A percentile compares a stretch with the other conserved stretches of the same genome.
These are phyloP conservation scores for Dendronephthya gigantea DNA, from an alignment of 64 coral and sea anemone genomes.

Conservation along the genomic window DNA sequence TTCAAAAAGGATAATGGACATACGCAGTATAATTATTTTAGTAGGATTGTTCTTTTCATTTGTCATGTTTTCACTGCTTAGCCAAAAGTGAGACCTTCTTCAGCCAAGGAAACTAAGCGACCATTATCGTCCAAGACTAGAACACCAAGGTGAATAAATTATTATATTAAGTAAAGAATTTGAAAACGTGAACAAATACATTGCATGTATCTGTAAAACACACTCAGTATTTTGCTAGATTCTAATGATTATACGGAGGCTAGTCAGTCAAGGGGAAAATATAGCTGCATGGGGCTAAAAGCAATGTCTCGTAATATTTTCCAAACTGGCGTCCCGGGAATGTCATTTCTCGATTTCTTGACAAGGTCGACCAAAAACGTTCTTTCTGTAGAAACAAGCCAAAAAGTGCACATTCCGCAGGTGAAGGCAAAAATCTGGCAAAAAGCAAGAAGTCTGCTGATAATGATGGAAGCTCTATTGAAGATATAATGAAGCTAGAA, in stretches of 20 bases:
- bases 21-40: no score
- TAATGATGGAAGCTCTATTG: slow-evolving; percentile 21
- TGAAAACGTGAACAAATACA: no score
- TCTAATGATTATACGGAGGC: no score
- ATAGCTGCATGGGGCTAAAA: no score
- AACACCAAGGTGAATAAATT: not conserved
- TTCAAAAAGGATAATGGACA: not conserved
- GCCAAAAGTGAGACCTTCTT: not conserved
- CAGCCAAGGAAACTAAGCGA: not conserved
- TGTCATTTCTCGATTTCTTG: no score
- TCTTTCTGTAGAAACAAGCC: not conserved
- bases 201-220: no score
- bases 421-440: not conserved
- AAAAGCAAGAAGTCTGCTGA: not conserved
- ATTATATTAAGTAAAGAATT: not conserved
- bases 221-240: no score
- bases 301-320: no score
- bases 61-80: not conserved
- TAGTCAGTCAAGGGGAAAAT: no score
- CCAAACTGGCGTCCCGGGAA: no score
- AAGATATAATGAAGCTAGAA: slow-evolving; percentile 27
- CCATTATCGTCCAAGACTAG: not conserved
- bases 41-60: not conserved
- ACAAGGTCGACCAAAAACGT: not conserved
- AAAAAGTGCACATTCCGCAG: not conserved